Conservation (phyloP, 2,113 vertebrate species). For the Guaruba guarouba region DNA sequence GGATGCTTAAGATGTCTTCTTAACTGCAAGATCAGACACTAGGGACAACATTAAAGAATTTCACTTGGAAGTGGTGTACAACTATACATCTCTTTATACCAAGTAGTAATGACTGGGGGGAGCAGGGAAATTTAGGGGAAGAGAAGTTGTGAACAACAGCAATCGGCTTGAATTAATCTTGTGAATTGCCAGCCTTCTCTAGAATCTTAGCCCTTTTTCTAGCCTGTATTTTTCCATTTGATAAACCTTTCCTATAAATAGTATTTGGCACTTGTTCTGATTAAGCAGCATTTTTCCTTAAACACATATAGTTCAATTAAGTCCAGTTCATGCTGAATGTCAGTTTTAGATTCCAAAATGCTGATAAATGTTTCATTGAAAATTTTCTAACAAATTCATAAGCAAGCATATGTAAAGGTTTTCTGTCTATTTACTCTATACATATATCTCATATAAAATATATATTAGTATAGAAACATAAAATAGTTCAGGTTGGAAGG, state of each 20-base stretch:
- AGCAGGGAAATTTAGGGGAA: background rate
- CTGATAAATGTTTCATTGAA: background rate
- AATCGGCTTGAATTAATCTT: background rate
- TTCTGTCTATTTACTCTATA: background rate
- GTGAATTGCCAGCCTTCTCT: background rate
- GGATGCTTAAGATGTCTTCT: background rate
- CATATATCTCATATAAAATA: background rate
- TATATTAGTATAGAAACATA: background rate
- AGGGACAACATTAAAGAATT: background rate
- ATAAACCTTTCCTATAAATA: background rate
- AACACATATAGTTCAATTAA: background rate
- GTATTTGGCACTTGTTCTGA: background rate
- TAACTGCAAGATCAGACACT: background rate
- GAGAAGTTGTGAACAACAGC: background rate
- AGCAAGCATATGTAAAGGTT: background rate
- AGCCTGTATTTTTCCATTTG: background rate
- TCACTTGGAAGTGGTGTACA: background rate
- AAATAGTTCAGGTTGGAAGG: background rate
- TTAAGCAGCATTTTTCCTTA: background rate
- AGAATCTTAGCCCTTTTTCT: background rate
- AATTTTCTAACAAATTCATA: background rate
- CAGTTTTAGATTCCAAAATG: background rate
- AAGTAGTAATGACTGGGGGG: background rate
- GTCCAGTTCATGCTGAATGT: background rate
- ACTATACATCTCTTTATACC: background rate